Evolutionary conservation across 2,888 invertebrate genomes (phyloP).

Genomic region (Nymphalis c-album): DNA sequence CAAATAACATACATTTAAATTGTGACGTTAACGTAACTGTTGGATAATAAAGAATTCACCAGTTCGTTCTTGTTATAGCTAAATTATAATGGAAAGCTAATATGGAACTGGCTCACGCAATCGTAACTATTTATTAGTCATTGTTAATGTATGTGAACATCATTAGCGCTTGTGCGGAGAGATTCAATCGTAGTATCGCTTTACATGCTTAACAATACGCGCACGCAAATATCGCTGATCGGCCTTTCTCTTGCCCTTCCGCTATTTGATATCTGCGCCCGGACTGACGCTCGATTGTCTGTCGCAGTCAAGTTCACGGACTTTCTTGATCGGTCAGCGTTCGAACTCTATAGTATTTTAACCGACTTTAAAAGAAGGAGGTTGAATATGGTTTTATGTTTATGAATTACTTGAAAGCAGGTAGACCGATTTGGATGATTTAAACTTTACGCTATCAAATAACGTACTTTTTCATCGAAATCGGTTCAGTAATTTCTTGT

Average conservation of each 20-base stretch:
- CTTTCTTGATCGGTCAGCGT: slow-evolving; percentile 40
- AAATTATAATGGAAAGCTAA: slow-evolving; percentile 18
- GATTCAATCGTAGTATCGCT: slow-evolving; percentile 22
- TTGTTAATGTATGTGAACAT: slow-evolving; percentile 24
- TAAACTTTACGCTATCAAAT: too few relatives aligned
- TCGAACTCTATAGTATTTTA: slow-evolving; percentile 5
- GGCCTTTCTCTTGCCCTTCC: slow-evolving; percentile 50
- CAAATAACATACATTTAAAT: not conserved
- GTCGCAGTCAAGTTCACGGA: slow-evolving; percentile 74
- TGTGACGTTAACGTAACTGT: not conserved
- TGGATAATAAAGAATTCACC: not conserved
- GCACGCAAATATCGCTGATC: slow-evolving; percentile 38
- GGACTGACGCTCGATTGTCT: slow-evolving; percentile 52
- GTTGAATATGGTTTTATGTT: too few relatives aligned
- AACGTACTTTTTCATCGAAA: too few relatives aligned
- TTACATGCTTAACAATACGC: slow-evolving; percentile 24
- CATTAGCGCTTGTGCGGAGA: slow-evolving; percentile 23
- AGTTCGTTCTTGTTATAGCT: not conserved
- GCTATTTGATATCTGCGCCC: slow-evolving; percentile 46
- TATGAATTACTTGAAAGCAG: too few relatives aligned
- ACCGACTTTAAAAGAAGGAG: too few relatives aligned
- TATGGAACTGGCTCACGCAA: slow-evolving; percentile 14
- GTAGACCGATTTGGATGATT: too few relatives aligned
- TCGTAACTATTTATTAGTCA: slow-evolving; percentile 19
- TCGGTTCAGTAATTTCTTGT: too few relatives aligned